Conservation (phyloP, 2,113 vertebrate genomes). For the Mesocricetus auratus region DNA sequence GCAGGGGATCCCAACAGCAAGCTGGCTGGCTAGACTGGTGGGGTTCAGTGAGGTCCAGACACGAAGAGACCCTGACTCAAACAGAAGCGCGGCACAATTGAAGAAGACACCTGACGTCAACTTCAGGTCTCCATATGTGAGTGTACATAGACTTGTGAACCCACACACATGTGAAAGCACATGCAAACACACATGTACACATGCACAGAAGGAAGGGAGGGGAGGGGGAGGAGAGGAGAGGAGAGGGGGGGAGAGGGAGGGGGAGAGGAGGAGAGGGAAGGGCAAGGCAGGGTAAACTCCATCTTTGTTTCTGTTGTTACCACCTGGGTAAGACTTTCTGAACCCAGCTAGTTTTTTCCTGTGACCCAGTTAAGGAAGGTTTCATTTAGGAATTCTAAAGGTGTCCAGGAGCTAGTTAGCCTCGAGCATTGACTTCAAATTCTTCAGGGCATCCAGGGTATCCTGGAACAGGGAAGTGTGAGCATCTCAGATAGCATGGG, state of each 20-base stretch:
- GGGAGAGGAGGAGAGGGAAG: too few relatives aligned
- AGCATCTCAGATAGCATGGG: not conserved
- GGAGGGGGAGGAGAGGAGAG: too few relatives aligned
- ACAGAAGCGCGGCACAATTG: not conserved
- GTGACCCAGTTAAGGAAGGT: conserved; percentile 92
- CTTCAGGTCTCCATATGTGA: not conserved
- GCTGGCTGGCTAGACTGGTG: not conserved
- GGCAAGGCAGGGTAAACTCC: conserved; percentile 84
- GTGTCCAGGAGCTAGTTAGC: not conserved
- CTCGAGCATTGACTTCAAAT: not conserved
- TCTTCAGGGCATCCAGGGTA: not conserved
- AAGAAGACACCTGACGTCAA: not conserved
- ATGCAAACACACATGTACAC: not conserved
- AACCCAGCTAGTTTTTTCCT: conserved; percentile 90
- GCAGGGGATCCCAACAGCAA: too few relatives aligned
- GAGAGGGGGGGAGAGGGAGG: too few relatives aligned
- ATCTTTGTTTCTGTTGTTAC: conserved; percentile 92
- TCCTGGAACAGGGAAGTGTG: not conserved
- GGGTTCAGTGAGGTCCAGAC: not conserved
- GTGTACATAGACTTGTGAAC: not conserved
- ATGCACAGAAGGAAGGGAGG: rapidly evolving
- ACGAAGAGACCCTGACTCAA: not conserved
- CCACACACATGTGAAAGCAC: not conserved
- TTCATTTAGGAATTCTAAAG: not conserved
- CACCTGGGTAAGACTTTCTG: conserved; percentile 94